Base-by-base conservation (phyloP, 1,140 invertebrate genomes). In the Cheumatopsyche charites region DNA sequence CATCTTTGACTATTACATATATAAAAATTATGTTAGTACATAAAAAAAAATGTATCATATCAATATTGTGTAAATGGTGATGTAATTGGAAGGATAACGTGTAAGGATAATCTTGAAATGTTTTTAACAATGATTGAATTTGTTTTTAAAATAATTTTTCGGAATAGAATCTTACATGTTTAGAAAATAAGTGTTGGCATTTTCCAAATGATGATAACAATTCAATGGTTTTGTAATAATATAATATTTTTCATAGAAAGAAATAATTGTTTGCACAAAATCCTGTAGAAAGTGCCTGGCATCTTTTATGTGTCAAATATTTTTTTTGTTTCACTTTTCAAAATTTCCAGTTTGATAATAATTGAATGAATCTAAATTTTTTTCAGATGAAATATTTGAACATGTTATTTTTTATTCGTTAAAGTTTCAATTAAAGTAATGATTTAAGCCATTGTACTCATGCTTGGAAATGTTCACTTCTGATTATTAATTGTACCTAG, bases 111-210 rank as follows among this genome's bases (percentile, higher is more conserved):
- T 49, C 4, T 5, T 19, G 45, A 19, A 49, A 4, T n/a, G 17
- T 49, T 49, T 13, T 36, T 36, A 9, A 4, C 29, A 36, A 36
- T 36, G 29, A 9, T 36, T 36, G 29, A 4, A 36, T 36, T 3
- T 36, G 13, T 5, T 5, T 49, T 4, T 19, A 61, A 61, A 12
- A 5, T 19, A 61, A 61, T 21, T 17, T 23, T 19, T 61, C 5
- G 42, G 42, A 23, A 66, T 7, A 45, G 15, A 47, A 12, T 66
- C 15, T 36, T 66, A 45, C 43, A 41, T 66, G 63, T 66, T 15
- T 66, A 66, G 42, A 47, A 66, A 47, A 15, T 66, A 66, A 66
- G 63, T 66, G 43, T 47, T 66, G 41, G 19, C 42, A 49, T 49
- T 49, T 5, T 13, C 5, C 13, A 13, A 15, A 4, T 9, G 29